Evolutionary conservation across 1,140 invertebrate genomes (phyloP), one percentile per base, ranked within the genome.

Genomic region (Drosophila leontia): DNA sequence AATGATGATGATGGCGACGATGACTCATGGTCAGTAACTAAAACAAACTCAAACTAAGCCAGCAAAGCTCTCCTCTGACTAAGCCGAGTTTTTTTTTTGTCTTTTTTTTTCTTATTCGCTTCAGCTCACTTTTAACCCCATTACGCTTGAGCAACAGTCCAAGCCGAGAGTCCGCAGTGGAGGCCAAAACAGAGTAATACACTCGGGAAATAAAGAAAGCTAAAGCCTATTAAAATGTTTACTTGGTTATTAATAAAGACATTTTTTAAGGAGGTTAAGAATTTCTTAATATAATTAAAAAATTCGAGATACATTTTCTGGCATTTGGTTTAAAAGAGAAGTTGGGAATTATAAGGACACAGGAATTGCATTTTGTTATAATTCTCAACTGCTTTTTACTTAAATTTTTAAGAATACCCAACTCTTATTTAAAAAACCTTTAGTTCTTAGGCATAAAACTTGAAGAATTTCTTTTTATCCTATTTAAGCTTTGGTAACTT

Each of bases 81-180:
- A 79, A 80, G 72, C 58, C 42, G 58, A 53, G 63, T 50, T 50
- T 71, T 67, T 57, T 59, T 56, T 34, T 39, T 39, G 15, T 50
- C 37, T 64, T 45, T 57, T 47, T 71, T 70, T 19, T 63, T 78
- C 80, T 82, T 82, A 77, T 80, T 88, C 80, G 80, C 72, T 87
- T 87, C 84, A 87, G 83, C 80, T 87, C 77, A 87, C 84, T 88
- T 88, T 87, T 88, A 87, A 82, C 83, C 83, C 84, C 85, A 87
- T 88, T 87, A 87, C 83, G 84, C 83, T 87, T 87, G 83, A 88
- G 83, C 84, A 78, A 78, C 65, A 78, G 75, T 70, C 64, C 65
- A 78, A 78, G 58, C 50, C 71, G 32, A 78, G 58, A 57, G 60
- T 44, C 35, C 56, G 48, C 32, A 50, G 55, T 58, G 45, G 19